Percentiles rank a stretch among this genome's conserved stretches.
These are phyloP conservation scores for Cecidostiba fungosa DNA, from an alignment of 2,888 invertebrate genomes.

Conservation along the genomic window DNA sequence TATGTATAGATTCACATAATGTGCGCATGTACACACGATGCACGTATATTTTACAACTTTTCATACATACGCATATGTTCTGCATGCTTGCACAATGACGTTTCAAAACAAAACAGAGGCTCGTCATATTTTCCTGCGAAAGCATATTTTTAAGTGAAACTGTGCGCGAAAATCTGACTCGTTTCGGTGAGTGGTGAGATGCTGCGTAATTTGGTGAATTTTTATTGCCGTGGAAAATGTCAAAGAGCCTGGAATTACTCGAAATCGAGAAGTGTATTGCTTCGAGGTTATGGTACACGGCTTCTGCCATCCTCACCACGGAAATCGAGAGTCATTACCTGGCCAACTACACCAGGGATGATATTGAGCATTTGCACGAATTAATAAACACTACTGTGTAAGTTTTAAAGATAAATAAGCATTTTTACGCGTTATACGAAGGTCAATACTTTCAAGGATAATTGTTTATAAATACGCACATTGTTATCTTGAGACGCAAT, in stretches of 20 bases:
- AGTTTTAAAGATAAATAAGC: constrained; percentile 41
- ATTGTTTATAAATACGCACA: constrained; percentile 25
- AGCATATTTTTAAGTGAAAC: constrained; percentile 25
- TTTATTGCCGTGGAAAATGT: constrained; percentile 50
- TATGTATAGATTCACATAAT: background rate
- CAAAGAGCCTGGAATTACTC: constrained; percentile 46
- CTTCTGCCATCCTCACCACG: constrained; percentile 67
- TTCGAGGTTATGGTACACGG: constrained; percentile 76
- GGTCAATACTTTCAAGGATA: constrained; percentile 35
- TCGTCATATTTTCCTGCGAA: constrained; percentile 38
- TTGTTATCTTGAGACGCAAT: constrained; percentile 26
- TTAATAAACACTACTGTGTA: constrained; percentile 61
- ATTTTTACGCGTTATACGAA: background rate
- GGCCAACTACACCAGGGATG: constrained; percentile 57
- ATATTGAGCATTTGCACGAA: constrained; percentile 58
- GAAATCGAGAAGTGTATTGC: constrained; percentile 72
- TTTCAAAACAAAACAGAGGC: constrained; percentile 59
- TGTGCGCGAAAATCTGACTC: background rate
- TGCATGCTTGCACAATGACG: constrained; percentile 58
- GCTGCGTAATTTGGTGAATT: constrained; percentile 40
- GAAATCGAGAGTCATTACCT: constrained; percentile 59
- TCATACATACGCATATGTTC: background rate
- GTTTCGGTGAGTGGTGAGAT: constrained; percentile 46
- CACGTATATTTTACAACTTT: background rate
- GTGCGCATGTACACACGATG: constrained; percentile 21